These are phyloP conservation scores for Nymphalis c-album DNA, from an alignment of 2,888 invertebrate species.

Conservation along the genomic window DNA sequence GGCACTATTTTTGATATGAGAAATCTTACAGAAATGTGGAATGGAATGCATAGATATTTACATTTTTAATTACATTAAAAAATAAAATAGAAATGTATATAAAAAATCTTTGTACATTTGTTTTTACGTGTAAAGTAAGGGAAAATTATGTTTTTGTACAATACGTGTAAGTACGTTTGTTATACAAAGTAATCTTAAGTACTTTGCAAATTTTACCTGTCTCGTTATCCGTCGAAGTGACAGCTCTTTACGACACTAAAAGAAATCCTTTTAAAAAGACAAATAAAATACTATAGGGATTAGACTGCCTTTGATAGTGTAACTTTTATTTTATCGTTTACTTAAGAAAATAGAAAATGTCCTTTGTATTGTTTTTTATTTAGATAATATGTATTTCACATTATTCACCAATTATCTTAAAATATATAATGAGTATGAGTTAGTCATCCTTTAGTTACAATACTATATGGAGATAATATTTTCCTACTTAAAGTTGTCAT, in stretches of 20 bases:
- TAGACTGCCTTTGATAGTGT: slow-evolving; percentile 31
- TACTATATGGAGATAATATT: neutral
- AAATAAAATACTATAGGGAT: slow-evolving; percentile 53
- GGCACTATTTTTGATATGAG: slow-evolving; percentile 12
- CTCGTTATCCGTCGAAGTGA: slow-evolving; percentile 63
- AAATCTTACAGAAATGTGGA: too few species aligned
- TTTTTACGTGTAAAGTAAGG: neutral
- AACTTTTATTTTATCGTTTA: slow-evolving; percentile 50
- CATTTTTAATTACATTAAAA: too few species aligned
- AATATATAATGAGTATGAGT: neutral
- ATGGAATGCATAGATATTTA: too few species aligned
- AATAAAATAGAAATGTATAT: neutral
- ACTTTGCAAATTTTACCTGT: slow-evolving; percentile 62
- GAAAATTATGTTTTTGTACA: neutral
- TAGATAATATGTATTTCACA: too few species aligned
- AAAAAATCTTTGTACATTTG: neutral
- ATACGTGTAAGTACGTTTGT: neutral
- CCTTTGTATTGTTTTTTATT: neutral
- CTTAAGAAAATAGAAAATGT: slow-evolving; percentile 21
- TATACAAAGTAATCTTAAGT: slow-evolving; percentile 43
- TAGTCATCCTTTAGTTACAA: neutral
- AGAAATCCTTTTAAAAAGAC: slow-evolving; percentile 58
- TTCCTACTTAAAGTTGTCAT: neutral
- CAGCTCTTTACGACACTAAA: slow-evolving; percentile 55
- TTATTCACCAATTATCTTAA: neutral